Conservation (phyloP, 2,888 invertebrate species). For the Synanthedon myopaeformis region DNA sequence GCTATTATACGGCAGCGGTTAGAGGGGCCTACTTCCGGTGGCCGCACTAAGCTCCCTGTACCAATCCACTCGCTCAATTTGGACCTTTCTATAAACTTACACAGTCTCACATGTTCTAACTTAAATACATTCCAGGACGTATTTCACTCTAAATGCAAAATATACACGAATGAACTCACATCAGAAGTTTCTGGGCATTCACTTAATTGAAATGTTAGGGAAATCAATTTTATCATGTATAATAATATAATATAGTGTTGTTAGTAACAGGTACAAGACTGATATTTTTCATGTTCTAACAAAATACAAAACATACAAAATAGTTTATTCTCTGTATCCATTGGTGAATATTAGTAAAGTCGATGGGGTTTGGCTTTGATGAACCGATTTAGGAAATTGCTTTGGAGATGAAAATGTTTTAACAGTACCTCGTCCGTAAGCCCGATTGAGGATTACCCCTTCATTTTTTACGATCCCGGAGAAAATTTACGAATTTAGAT, state of each 20-base stretch:
- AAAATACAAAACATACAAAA: too few relatives aligned
- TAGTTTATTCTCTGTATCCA: too few relatives aligned
- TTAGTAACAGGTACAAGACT: too few relatives aligned
- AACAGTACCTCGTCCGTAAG: conserved; percentile 34
- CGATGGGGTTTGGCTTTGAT: conserved; percentile 15
- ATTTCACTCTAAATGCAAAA: not conserved
- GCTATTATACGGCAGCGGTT: conserved; percentile 65
- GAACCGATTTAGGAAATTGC: conserved; percentile 25
- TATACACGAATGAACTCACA: not conserved
- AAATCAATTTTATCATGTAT: too few relatives aligned
- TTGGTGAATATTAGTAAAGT: conserved; percentile 5
- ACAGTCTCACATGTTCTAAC: not conserved
- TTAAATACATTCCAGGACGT: not conserved
- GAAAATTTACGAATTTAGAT: conserved; percentile 57
- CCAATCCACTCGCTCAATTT: conserved; percentile 61
- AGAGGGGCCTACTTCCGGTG: conserved; percentile 64
- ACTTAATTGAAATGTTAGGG: too few relatives aligned
- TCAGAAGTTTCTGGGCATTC: not conserved
- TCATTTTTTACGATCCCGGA: conserved; percentile 43
- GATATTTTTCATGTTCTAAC: too few relatives aligned
- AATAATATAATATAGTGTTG: too few relatives aligned
- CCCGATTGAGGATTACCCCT: conserved; percentile 45
- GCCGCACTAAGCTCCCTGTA: conserved; percentile 64
- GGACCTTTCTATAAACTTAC: conserved; percentile 31
- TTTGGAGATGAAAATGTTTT: conserved; percentile 35